Evolutionary conservation across 2,113 vertebrate species (phyloP), one percentile per base, ranked within the genome.

Genomic region (Telmatochromis brachygnathus): DNA sequence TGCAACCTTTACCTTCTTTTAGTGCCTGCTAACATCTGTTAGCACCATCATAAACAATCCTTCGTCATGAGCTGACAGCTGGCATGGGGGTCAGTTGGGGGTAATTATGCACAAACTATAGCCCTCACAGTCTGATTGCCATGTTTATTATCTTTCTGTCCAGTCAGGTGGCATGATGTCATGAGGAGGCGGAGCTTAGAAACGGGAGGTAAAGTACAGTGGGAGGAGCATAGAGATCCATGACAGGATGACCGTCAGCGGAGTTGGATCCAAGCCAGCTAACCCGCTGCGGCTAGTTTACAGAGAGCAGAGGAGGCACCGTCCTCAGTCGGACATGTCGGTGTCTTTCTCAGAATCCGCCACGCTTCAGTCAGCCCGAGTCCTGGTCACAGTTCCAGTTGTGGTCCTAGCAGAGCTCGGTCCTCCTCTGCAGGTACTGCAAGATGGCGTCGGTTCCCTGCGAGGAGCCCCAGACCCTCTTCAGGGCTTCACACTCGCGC

Each of bases 381-480:
- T 53, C 68, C 58, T 3, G 4, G 47, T 53, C n/a, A 8, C 14
- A 5, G 62, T 62, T 12, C 13, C 19, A 17, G 62, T 73, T 15
- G 23, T 0, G 83, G 96, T 96, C 95, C 93, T 97, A 99, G 92
- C 97, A 98, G 89, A 98, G 97, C 77, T 98, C 97, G 0, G 98
- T 98, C 90, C 97, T 97, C 91, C 96, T 97, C 96, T 99, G 98
- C 86, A 99, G 95, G 84, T 98, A 97, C 93, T 97, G 98, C 82
- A 99, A 94, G 94, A 99, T 99, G 51, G 99, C 97, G 96, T 99
- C 98, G 89, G 98, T 98, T 54, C 99, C 98, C 94, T 99, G 98
- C 2, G 97, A 96, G 0, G 98, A 99, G 53, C 98, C 98, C 98
- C 98, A 99, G 82, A 99, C 97, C 84, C 97, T 97, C 97, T 98